Evolutionary conservation across 1,140 invertebrate species (phyloP).

Genomic region (Coptotermes formosanus): DNA sequence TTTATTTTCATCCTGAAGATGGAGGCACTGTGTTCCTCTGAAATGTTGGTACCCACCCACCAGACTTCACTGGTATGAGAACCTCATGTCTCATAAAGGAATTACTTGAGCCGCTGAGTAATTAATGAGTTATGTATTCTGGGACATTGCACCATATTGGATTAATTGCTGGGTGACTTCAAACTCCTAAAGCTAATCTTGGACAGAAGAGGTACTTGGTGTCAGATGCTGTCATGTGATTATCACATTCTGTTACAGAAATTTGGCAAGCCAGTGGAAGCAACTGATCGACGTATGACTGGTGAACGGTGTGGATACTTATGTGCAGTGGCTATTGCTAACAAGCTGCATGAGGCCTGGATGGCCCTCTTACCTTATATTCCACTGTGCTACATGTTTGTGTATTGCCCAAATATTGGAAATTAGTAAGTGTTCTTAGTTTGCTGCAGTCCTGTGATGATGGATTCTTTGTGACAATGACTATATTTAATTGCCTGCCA

Average conservation of each 20-base stretch:
- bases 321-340: conserved; percentile 73
- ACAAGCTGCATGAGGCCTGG: conserved; percentile 75
- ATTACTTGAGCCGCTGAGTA: too few relatives aligned
- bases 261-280: conserved; percentile 51
- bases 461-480: too few relatives aligned
- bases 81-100: too few relatives aligned
- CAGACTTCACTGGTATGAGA: too few relatives aligned
- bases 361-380: conserved; percentile 66
- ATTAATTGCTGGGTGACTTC: too few relatives aligned
- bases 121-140: too few relatives aligned
- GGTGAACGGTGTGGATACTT: conserved; percentile 70
- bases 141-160: too few relatives aligned
- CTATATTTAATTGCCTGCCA: too few relatives aligned
- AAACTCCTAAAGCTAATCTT: too few relatives aligned
- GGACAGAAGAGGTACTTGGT: not conserved
- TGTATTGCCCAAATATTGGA: conserved; percentile 64
- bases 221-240: not conserved
- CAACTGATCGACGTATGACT: conserved; percentile 61
- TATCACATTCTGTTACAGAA: conserved; percentile 48
- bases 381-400: conserved; percentile 59
- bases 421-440: conserved; percentile 50
- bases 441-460: not conserved
- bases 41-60: too few relatives aligned
- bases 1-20: too few relatives aligned
- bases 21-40: too few relatives aligned